Evolutionary conservation across 2,797 vertebrate genomes (phyloP).

Genomic region (Enteromius viviparus): DNA sequence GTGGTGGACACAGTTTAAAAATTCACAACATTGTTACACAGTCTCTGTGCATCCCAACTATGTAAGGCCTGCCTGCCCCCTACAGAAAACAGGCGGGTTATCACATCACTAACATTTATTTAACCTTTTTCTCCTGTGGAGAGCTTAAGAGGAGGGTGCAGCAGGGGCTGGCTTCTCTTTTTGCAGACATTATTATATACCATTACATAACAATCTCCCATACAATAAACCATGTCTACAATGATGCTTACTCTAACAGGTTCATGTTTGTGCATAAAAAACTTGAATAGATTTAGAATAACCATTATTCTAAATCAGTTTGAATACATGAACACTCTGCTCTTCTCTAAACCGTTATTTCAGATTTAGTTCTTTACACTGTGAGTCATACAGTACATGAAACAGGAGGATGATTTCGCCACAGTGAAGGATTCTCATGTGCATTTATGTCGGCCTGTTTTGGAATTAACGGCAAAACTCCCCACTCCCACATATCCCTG

Average conservation of each 20-base stretch:
- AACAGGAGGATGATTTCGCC: conserved; percentile 43
- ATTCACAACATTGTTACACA: conserved; percentile 51
- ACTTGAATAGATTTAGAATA: background rate
- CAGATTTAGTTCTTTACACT: conserved; percentile 32
- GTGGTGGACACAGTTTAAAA: background rate
- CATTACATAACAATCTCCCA: conserved; percentile 68
- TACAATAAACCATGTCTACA: conserved; percentile 41
- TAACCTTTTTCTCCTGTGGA: conserved; percentile 91
- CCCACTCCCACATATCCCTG: conserved; percentile 88
- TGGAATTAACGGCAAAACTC: conserved; percentile 70
- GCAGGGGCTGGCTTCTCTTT: conserved; percentile 68
- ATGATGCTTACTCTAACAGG: background rate
- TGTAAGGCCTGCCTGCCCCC: conserved; percentile 75
- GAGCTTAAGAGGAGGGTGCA: conserved; percentile 70
- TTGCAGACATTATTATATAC: conserved; percentile 80
- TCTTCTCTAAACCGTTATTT: conserved; percentile 38
- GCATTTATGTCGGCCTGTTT: conserved; percentile 11
- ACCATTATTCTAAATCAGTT: background rate
- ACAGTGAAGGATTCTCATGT: conserved; percentile 36
- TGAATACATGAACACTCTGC: background rate
- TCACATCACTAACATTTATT: conserved; percentile 99
- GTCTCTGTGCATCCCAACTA: conserved; percentile 73
- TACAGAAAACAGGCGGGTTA: conserved; percentile 96
- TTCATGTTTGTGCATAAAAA: background rate
- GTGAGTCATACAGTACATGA: conserved; percentile 24